These are phyloP conservation scores for Hippasteria phrygiana DNA, from an alignment of 53 echinoderm and acorn worm species.

Conservation along the genomic window DNA sequence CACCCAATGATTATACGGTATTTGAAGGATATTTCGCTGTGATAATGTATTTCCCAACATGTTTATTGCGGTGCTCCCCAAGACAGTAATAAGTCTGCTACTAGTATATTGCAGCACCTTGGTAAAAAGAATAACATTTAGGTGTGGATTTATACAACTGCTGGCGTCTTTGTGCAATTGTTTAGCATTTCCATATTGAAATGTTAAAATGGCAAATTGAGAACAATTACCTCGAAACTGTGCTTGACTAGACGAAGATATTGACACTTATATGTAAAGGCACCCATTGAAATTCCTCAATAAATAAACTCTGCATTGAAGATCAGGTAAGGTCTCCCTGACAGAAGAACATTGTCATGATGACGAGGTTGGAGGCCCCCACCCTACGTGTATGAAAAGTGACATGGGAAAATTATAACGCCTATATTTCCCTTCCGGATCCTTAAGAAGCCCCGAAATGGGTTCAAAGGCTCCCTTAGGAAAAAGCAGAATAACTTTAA, in stretches of 20 bases:
- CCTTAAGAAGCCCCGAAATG: too few relatives aligned
- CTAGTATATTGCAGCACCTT: not conserved
- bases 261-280: too few relatives aligned
- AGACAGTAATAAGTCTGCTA: not conserved
- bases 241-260: not conserved
- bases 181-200: not conserved
- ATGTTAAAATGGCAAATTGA: not conserved
- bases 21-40: slow-evolving; percentile 21
- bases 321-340: too few relatives aligned
- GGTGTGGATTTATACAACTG: not conserved
- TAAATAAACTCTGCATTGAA: too few relatives aligned
- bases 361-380: too few relatives aligned
- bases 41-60: slow-evolving; percentile 8
- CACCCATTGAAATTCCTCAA: too few relatives aligned
- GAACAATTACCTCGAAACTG: not conserved
- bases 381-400: too few relatives aligned
- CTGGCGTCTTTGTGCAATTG: not conserved
- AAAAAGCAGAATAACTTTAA: too few relatives aligned
- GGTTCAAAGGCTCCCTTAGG: too few relatives aligned
- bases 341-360: too few relatives aligned
- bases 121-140: not conserved
- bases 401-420: too few relatives aligned
- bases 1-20: not conserved
- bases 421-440: too few relatives aligned
- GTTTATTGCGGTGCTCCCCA: not conserved